These are phyloP conservation scores for Lithosia quadra DNA, from an alignment of 2,888 invertebrate species.

Conservation along the genomic window DNA sequence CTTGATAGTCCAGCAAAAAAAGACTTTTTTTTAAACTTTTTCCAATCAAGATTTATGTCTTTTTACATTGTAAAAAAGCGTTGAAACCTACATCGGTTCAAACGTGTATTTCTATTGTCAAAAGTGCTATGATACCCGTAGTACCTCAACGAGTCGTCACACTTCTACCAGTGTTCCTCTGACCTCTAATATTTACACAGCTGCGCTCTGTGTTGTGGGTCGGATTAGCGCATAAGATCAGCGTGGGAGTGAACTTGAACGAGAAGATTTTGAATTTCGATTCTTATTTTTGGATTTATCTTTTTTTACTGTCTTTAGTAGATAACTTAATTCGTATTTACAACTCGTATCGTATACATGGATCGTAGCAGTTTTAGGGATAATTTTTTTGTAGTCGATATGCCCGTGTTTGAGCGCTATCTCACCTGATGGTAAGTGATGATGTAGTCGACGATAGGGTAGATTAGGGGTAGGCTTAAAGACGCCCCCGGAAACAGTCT, in stretches of 20 bases:
- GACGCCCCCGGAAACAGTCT: no score
- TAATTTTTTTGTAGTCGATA: no score
- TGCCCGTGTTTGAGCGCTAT: no score
- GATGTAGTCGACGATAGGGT: no score
- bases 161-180: conserved; percentile 32
- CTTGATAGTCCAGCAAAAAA: no score
- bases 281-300: conserved; percentile 2
- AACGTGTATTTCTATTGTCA: conserved; percentile 14
- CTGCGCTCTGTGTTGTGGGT: conserved; percentile 56
- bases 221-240: conserved; percentile 58
- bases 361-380: no score
- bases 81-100: background rate
- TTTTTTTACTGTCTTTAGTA: background rate
- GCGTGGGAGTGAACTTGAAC: conserved; percentile 53
- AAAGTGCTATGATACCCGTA: conserved; percentile 14
- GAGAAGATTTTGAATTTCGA: conserved; percentile 22
- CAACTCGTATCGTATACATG: background rate
- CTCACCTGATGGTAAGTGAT: no score
- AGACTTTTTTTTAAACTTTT: no score
- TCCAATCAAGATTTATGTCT: no score
- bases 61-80: conserved; percentile 13
- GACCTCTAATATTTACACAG: conserved; percentile 61
- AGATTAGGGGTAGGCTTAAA: no score
- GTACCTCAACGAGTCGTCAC: conserved; percentile 11
- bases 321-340: background rate